phyloP scores from a whole-genome alignment of 2,888 invertebrate genomes.

The Leucophenga maculata region DNA sequence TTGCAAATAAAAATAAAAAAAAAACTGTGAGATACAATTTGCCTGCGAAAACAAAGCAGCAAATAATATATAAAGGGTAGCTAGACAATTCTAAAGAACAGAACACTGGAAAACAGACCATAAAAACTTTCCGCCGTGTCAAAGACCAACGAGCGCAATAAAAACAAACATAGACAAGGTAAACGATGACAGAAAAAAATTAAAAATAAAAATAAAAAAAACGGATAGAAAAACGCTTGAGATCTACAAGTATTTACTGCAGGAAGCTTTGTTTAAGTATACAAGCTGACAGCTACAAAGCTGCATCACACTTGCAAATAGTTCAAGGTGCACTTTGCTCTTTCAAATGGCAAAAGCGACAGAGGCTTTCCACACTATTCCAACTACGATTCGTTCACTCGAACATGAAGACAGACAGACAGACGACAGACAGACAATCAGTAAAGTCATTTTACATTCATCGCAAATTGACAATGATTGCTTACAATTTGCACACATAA shows the following conservation, averaged over 20 bases:
- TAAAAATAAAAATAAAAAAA: conserved; percentile 45
- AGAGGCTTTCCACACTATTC: conserved; percentile 13
- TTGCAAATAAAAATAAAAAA: conserved; percentile 26
- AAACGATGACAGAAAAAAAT: conserved; percentile 48
- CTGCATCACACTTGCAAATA: conserved; percentile 37
- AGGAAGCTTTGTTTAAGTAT: conserved; percentile 39
- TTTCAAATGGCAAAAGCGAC: conserved; percentile 36
- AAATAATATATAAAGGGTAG: conserved; percentile 36
- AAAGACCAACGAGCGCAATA: too few relatives aligned
- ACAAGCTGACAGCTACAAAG: conserved; percentile 28
- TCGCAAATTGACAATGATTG: conserved; percentile 64
- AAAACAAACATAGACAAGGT: conserved; percentile 52
- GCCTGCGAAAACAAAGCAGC: conserved; percentile 31
- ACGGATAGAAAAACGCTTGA: conserved; percentile 47
- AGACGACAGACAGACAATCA: neutral
- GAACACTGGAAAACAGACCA: conserved; percentile 23
- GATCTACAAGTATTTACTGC: neutral
- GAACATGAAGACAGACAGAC: neutral
- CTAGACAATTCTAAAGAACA: conserved; percentile 27
- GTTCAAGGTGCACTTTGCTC: conserved; percentile 53
- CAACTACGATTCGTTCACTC: neutral
- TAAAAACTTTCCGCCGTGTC: neutral
- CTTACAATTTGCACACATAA: conserved; percentile 56
- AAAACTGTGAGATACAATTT: conserved; percentile 41
- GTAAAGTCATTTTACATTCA: conserved; percentile 50